A percentile compares a stretch with the other conserved stretches of the same genome.
Evolutionary conservation across 53 echinoderm and acorn worm species (phyloP).

Genomic region (Apostichopus leukothele): DNA sequence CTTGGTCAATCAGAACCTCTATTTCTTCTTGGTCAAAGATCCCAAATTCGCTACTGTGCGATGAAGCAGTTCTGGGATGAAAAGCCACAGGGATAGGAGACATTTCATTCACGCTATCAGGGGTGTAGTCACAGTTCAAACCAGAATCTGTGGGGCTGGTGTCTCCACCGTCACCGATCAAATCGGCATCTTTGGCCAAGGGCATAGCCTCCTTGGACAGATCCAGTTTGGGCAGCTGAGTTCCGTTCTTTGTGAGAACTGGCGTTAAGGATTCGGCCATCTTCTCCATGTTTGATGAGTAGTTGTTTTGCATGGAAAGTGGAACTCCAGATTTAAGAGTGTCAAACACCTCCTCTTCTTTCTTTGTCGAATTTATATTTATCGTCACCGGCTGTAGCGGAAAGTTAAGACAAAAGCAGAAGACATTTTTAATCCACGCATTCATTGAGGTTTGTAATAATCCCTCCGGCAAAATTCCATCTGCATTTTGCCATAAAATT

Average conservation of each 20-base stretch:
- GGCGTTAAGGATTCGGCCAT: not conserved
- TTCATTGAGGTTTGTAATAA: not conserved
- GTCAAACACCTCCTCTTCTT: constrained; percentile 27
- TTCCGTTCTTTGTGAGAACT: constrained; percentile 10
- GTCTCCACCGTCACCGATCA: not conserved
- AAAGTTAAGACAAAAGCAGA: not conserved
- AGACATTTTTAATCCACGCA: not conserved
- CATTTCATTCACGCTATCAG: not conserved
- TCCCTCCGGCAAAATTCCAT: too few species aligned
- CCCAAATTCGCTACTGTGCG: not conserved
- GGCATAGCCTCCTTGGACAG: not conserved
- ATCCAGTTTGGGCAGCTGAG: constrained; percentile 7
- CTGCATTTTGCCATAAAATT: too few species aligned
- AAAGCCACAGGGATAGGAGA: constrained; percentile 28
- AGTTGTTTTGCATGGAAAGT: not conserved
- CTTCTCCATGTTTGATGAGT: not conserved
- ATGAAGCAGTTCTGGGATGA: not conserved
- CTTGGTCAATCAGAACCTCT: too few species aligned
- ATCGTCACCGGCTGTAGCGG: not conserved
- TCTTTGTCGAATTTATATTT: not conserved
- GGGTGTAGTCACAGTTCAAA: constrained; percentile 4
- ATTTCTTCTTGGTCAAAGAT: not conserved
- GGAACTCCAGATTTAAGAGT: not conserved
- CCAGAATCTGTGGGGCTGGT: constrained; percentile 30
- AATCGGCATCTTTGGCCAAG: constrained; percentile 2